Evolutionary conservation across 2,888 invertebrate genomes (phyloP).

Genomic region (Andrena fulva): DNA sequence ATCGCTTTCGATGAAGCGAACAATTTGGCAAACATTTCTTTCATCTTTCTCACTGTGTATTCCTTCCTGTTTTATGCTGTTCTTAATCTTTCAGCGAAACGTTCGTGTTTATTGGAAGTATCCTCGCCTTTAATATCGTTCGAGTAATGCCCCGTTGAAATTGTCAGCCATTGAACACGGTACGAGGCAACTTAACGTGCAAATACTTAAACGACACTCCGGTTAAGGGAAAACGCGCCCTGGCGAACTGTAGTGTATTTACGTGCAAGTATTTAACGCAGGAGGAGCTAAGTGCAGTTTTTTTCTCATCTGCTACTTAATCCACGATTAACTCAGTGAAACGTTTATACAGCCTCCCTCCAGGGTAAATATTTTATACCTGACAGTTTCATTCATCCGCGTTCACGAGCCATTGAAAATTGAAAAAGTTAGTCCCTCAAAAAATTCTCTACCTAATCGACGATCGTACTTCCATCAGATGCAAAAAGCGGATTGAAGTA

Average conservation of each 20-base stretch:
- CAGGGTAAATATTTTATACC: slow-evolving; percentile 15
- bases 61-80: not conserved
- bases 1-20: not conserved
- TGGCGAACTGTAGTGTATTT: slow-evolving; percentile 34
- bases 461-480: too few relatives aligned
- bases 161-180: slow-evolving; percentile 1
- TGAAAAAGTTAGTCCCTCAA: not conserved
- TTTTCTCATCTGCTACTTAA: slow-evolving; percentile 42
- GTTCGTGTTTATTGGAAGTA: not conserved
- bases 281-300: slow-evolving; percentile 26
- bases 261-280: slow-evolving; percentile 35
- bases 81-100: not conserved
- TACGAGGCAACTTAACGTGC: slow-evolving; percentile 44
- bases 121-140: not conserved
- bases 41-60: not conserved
- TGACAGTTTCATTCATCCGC: not conserved
- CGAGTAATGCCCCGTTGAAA: not conserved
- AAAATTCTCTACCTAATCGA: not conserved
- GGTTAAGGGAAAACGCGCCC: slow-evolving; percentile 25
- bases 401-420: not conserved
- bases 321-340: slow-evolving; percentile 46
- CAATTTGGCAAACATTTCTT: too few relatives aligned
- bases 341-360: slow-evolving; percentile 9
- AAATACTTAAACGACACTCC: slow-evolving; percentile 57
- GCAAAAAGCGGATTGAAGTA: too few relatives aligned